Base-by-base conservation (phyloP, 1,140 invertebrate genomes). In the Bombus impatiens region DNA sequence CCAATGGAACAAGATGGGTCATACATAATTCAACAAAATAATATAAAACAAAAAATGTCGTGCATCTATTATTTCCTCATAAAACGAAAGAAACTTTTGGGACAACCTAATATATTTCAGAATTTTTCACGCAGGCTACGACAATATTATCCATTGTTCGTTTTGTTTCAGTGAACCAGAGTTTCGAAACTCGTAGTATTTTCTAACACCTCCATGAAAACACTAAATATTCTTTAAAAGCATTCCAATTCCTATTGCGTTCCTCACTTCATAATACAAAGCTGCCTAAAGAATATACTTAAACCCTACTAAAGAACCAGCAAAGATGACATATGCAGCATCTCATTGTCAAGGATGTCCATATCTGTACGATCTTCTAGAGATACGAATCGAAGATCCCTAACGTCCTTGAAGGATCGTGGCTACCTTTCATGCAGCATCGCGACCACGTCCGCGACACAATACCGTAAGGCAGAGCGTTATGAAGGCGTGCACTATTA, bases 331-430 rank as follows among this genome's bases (percentile, higher is more conserved):
- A 44, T 37, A 76, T 42, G 65, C 42, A 25, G 15, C 35, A 25
- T 71, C 28, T 78, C 76, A 80, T 79, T 86, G 87, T 59, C 76
- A 81, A 89, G 62, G 81, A 84, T n/a, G 25, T 47, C 65, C 53
- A n/a, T 70, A 47, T 18, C 35, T n/a, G 15, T 18, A 28, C 10
- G 40, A 78, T 78, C 81, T 10, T 35, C 32, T 18, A 76, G 22
- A 76, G 42, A 35, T 62, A 67, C 42, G 25, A 62, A 80, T 47
- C 65, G 65, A 57, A 65, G 77, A 76, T 87, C 35, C 59, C 67
- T 28, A 71, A 68, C 89, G 88, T 89, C 86, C 88, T 89, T 89
- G 86, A 78, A 76, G 78, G 70, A 78, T 47, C 62, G 67, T 44
- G 67, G 68, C 67, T 47, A 85, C 82, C 76, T 78, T 84, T 67